A percentile compares a stretch with the other conserved stretches of the same genome.
Conservation (phyloP, 2,888 invertebrate species). For the Congeria kusceri region DNA sequence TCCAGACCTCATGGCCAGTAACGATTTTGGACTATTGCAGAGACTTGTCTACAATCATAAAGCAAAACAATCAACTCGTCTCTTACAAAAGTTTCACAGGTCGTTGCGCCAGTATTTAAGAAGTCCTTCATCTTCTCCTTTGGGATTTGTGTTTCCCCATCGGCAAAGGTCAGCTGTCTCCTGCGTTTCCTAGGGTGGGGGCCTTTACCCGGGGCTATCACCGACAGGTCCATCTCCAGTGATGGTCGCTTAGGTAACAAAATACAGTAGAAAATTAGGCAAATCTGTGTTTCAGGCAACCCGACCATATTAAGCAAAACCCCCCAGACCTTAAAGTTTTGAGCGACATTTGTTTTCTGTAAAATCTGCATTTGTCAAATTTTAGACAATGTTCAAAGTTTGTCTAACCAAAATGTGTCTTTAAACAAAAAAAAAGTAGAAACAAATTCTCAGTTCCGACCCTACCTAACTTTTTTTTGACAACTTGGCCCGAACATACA, state of each 20-base stretch:
- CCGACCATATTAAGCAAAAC: too few relatives aligned
- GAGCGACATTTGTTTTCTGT: too few relatives aligned
- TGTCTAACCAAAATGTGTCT: too few relatives aligned
- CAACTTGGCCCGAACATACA: too few relatives aligned
- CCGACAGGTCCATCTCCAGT: conserved; percentile 62
- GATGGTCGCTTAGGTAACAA: conserved; percentile 37
- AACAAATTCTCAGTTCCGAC: too few relatives aligned
- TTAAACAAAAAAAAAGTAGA: too few relatives aligned
- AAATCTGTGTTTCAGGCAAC: too few relatives aligned
- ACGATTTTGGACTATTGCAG: background rate
- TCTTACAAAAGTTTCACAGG: conserved; percentile 53
- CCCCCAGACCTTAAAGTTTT: too few relatives aligned
- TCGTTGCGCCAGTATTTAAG: conserved; percentile 42
- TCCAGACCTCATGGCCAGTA: background rate
- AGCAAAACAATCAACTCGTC: background rate
- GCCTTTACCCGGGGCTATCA: conserved; percentile 62
- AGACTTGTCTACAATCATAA: background rate
- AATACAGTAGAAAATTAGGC: too few relatives aligned
- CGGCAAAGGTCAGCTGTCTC: conserved; percentile 59
- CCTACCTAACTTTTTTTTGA: too few relatives aligned
- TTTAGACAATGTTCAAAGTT: too few relatives aligned
- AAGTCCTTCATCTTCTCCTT: conserved; percentile 53
- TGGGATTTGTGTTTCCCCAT: conserved; percentile 63
- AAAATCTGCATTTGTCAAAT: too few relatives aligned
- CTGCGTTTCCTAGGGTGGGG: conserved; percentile 60